Evolutionary conservation across 2,888 invertebrate species (phyloP).

Genomic region (Dicranocentrus wangi): DNA sequence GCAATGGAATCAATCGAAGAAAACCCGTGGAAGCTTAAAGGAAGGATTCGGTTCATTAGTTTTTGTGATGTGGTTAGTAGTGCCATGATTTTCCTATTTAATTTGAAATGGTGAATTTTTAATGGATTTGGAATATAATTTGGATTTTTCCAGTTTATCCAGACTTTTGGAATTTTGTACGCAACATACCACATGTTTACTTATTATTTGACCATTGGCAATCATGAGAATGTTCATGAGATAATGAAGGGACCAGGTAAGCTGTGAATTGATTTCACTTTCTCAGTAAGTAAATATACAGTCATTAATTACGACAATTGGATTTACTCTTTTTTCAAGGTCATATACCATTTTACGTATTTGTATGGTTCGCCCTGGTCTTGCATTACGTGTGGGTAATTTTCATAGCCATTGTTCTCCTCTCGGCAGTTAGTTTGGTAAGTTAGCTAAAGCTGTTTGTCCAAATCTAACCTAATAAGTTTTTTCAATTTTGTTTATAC

Average conservation of each 20-base stretch:
- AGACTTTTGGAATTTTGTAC: constrained; percentile 54
- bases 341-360: constrained; percentile 65
- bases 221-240: constrained; percentile 27
- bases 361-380: constrained; percentile 60
- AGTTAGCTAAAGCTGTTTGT: too few species aligned
- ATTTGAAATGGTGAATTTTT: too few species aligned
- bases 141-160: constrained; percentile 20
- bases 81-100: neutral
- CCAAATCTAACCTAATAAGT: too few species aligned
- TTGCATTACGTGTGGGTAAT: constrained; percentile 63
- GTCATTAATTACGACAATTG: too few species aligned
- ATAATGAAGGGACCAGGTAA: constrained; percentile 55
- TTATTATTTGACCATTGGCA: constrained; percentile 51
- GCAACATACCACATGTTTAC: constrained; percentile 62
- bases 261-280: neutral
- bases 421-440: constrained; percentile 64
- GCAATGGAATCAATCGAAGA: constrained; percentile 58
- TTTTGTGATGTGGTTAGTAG: constrained; percentile 57
- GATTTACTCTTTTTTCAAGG: too few species aligned
- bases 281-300: constrained; percentile 3
- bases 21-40: constrained; percentile 69
- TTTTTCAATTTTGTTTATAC: too few species aligned
- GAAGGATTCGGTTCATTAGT: constrained; percentile 56
- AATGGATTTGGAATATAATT: constrained; percentile 2
- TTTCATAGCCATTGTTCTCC: constrained; percentile 56